Percentiles rank a stretch among this genome's conserved stretches.
These are phyloP conservation scores for Turdus rufiventris DNA, from an alignment of 2,113 vertebrate species.

Conservation along the genomic window DNA sequence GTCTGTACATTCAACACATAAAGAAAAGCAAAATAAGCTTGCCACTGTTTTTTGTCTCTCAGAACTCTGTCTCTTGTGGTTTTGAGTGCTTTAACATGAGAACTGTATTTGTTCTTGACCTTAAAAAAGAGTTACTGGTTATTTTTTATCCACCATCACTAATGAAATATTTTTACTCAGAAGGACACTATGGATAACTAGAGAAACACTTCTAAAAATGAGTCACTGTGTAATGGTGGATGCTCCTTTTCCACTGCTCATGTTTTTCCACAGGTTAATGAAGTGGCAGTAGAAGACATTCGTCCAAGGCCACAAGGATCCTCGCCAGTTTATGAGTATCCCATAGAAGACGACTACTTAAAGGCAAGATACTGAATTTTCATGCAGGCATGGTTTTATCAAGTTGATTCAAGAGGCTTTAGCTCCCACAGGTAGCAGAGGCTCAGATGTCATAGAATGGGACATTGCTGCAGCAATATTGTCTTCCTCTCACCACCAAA, in stretches of 20 bases:
- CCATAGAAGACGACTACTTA: conserved; percentile 74
- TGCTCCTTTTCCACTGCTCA: background rate
- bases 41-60: background rate
- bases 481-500: background rate
- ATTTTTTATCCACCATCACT: background rate
- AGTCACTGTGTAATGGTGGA: background rate
- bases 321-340: conserved; percentile 90
- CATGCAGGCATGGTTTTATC: background rate
- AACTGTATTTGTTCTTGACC: background rate
- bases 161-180: background rate
- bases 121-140: background rate
- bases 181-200: background rate
- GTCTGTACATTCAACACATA: background rate
- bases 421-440: background rate
- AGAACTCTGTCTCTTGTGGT: background rate
- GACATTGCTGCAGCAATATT: background rate
- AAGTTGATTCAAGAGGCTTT: background rate
- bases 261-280: conserved; percentile 76
- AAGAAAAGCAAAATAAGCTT: background rate
- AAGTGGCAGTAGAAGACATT: conserved; percentile 80
- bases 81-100: background rate
- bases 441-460: background rate
- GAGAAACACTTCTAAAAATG: background rate
- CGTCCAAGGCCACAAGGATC: conserved; percentile 94
- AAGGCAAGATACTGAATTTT: conserved; percentile 68